A percentile compares a stretch with the other conserved stretches of the same genome.
These are phyloP conservation scores for Syrmaticus mikado DNA, from an alignment of 2,113 vertebrate genomes.

Conservation along the genomic window DNA sequence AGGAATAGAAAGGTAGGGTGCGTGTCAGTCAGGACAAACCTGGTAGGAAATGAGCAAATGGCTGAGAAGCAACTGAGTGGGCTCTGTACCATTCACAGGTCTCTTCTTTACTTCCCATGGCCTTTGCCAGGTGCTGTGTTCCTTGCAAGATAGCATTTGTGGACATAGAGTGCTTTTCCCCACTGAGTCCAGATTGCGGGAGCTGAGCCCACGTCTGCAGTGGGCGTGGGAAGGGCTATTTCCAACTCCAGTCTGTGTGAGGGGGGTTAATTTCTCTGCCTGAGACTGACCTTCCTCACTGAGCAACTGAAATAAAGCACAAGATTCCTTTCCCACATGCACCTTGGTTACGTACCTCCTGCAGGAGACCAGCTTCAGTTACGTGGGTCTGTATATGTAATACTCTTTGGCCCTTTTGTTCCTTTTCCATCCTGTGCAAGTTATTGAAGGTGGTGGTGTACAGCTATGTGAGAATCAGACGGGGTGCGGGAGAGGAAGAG, in stretches of 20 bases:
- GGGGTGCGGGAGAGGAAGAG: not conserved
- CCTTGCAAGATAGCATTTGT: rapidly evolving
- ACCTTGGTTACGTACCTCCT: rapidly evolving
- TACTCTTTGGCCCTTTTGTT: not conserved
- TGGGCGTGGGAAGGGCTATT: not conserved
- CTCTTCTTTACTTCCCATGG: rapidly evolving
- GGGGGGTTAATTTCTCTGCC: not conserved
- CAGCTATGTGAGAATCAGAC: not conserved
- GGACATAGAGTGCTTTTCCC: not conserved
- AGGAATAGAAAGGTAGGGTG: not conserved
- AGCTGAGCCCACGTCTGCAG: not conserved
- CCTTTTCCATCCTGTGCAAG: not conserved
- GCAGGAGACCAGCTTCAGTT: not conserved
- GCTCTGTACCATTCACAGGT: not conserved
- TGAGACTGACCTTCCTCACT: not conserved
- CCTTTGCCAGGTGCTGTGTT: not conserved
- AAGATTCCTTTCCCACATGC: rapidly evolving
- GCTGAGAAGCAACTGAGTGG: not conserved
- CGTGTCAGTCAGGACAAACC: not conserved
- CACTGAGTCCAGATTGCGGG: rapidly evolving
- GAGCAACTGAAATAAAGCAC: rapidly evolving
- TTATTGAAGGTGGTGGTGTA: not conserved
- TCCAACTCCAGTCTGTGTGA: not conserved
- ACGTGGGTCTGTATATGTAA: not conserved
- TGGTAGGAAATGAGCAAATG: not conserved